phyloP scores from a whole-genome alignment of 2,113 vertebrate species.

The Micronycteris hirsuta region DNA sequence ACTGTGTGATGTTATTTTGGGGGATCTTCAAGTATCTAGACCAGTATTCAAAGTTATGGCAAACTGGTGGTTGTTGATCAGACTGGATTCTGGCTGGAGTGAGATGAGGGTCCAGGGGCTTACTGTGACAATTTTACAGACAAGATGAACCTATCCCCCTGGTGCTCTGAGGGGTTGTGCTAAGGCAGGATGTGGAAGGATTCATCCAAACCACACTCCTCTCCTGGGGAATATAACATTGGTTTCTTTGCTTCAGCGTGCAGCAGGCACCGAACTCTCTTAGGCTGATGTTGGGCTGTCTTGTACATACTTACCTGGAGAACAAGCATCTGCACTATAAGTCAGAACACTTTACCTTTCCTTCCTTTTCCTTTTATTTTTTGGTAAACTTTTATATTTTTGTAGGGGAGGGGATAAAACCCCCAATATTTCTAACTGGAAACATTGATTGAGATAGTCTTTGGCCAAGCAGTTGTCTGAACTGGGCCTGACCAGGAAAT shows the following conservation, averaged over 20 bases:
- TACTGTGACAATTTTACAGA: neutral
- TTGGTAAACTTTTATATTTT: neutral
- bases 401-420: neutral
- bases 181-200: neutral
- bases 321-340: neutral
- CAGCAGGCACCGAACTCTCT: neutral
- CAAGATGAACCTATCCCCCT: neutral
- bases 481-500: neutral
- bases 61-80: neutral
- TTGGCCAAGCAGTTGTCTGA: neutral
- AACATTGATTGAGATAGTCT: neutral
- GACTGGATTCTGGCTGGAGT: neutral
- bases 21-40: neutral
- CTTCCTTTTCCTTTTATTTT: neutral
- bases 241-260: neutral
- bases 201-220: neutral
- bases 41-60: neutral
- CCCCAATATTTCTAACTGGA: neutral
- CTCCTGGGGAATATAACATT: neutral
- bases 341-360: neutral
- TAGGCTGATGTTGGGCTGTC: neutral
- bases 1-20: neutral
- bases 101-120: neutral
- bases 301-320: neutral
- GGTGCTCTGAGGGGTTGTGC: neutral